Conservation (phyloP, 2,113 vertebrate genomes). For the Mola mola region DNA sequence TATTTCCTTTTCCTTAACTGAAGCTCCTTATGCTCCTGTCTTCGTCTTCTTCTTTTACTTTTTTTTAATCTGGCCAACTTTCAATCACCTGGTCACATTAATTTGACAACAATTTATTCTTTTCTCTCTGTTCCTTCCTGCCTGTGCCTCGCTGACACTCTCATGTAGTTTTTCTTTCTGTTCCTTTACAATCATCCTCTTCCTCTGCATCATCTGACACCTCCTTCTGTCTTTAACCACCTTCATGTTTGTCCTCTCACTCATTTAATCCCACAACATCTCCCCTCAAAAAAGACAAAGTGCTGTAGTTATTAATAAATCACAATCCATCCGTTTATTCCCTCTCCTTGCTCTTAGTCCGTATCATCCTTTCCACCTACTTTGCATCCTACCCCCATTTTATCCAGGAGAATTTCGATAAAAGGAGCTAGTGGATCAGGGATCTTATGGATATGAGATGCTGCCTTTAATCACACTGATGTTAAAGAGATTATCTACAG, state of each 20-base stretch:
- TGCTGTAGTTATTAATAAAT: constrained; percentile 24
- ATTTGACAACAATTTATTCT: background rate
- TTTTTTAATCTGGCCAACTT: background rate
- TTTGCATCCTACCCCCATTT: constrained; percentile 46
- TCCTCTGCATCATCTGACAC: background rate
- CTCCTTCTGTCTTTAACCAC: too few species aligned
- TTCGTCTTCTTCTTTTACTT: too few species aligned
- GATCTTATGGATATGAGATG: constrained; percentile 59
- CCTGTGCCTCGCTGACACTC: background rate
- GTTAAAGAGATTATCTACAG: constrained; percentile 70
- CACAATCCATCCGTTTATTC: constrained; percentile 15
- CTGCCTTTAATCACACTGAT: constrained; percentile 68
- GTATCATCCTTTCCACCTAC: constrained; percentile 45
- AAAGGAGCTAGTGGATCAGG: constrained; percentile 44
- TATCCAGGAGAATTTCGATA: constrained; percentile 57
- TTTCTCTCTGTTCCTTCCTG: background rate
- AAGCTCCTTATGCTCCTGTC: too few species aligned
- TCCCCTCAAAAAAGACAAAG: constrained; percentile 11
- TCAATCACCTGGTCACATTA: background rate
- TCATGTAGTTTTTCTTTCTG: background rate
- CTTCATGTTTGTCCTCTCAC: background rate
- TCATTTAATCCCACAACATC: background rate
- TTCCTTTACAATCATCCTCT: background rate
- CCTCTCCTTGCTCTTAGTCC: constrained; percentile 21
- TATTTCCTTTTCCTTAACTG: too few species aligned